Percentiles rank a stretch among this genome's conserved stretches.
These are phyloP conservation scores for Chrysina gloriosa DNA, from an alignment of 2,888 invertebrate genomes.

Conservation along the genomic window DNA sequence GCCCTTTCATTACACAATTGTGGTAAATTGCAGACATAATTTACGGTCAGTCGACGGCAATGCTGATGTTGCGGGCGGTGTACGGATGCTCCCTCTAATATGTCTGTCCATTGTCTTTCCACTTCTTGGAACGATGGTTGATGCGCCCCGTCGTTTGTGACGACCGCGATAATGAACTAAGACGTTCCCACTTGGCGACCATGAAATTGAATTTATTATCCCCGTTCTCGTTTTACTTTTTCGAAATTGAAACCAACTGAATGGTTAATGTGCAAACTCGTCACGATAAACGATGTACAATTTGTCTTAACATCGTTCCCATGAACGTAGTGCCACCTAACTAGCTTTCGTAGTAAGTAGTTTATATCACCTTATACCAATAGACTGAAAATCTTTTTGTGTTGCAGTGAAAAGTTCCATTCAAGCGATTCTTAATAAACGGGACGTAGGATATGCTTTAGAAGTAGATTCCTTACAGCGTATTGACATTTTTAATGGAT, in stretches of 20 bases:
- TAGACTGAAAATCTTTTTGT: too few species aligned
- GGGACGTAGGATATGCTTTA: too few species aligned
- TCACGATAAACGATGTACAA: neutral
- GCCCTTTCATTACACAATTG: conserved; percentile 11
- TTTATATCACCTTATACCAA: too few species aligned
- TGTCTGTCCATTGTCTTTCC: conserved; percentile 12
- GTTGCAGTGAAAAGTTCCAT: too few species aligned
- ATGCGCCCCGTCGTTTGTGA: conserved; percentile 7
- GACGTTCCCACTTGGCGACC: conserved; percentile 3
- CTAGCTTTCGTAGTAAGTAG: too few species aligned
- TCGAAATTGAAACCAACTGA: neutral
- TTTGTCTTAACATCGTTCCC: conserved; percentile 2
- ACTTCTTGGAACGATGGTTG: conserved; percentile 7
- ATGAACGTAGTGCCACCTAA: neutral
- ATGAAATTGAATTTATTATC: conserved; percentile 20
- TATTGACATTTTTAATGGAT: too few species aligned
- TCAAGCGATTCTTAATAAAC: too few species aligned
- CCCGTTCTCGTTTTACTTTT: neutral
- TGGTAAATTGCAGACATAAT: conserved; percentile 20
- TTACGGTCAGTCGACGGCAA: neutral
- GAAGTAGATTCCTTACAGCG: too few species aligned
- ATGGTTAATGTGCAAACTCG: neutral
- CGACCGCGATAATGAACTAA: conserved; percentile 9
- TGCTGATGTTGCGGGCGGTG: neutral
- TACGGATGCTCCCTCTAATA: neutral